Conservation (phyloP, 2,888 invertebrate species). For the Caenorhabditis macrosperma region DNA sequence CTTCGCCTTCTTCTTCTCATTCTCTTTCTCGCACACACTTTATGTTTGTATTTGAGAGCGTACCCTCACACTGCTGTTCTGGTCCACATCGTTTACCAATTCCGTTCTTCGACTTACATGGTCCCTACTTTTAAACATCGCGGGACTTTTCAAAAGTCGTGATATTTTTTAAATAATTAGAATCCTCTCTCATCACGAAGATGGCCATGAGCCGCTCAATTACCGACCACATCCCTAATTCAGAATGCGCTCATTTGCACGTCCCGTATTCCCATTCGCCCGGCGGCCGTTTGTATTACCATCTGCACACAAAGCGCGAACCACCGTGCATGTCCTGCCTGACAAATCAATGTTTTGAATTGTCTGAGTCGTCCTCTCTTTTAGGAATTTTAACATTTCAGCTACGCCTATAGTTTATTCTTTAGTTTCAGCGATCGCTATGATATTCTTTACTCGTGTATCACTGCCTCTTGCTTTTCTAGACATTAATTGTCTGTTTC, state of each 20-base stretch:
- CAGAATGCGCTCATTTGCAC: conserved; percentile 5
- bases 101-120: neutral
- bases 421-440: no score
- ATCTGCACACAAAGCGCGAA: conserved; percentile 24
- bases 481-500: neutral
- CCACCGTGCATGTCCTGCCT: neutral
- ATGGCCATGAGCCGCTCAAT: neutral
- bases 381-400: conserved; percentile 5
- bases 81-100: conserved; percentile 9
- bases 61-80: conserved; percentile 23
- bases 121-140: no score
- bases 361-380: neutral
- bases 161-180: no score
- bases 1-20: conserved; percentile 16
- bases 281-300: conserved; percentile 27
- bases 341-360: neutral
- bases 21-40: conserved; percentile 16
- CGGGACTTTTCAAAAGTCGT: no score
- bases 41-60: conserved; percentile 50
- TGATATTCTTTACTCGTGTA: no score
- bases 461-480: no score
- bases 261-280: neutral
- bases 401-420: no score
- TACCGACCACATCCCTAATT: neutral
- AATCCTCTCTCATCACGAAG: neutral